These are phyloP conservation scores for Ophion obscuratus DNA, from an alignment of 2,888 invertebrate species.

Conservation along the genomic window DNA sequence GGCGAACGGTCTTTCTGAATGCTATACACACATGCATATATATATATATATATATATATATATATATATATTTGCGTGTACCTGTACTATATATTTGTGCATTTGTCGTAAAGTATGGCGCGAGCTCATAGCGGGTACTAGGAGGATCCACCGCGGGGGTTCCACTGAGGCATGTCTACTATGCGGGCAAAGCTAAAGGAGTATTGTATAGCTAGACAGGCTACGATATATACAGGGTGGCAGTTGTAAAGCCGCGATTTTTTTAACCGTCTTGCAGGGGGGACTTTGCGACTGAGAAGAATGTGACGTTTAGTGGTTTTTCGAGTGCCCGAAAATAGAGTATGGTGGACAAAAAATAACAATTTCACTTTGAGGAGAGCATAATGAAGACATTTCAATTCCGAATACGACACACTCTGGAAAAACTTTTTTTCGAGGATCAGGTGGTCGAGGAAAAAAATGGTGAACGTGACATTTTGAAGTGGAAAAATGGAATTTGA, in stretches of 20 bases:
- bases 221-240: constrained; percentile 11
- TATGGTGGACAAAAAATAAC: too few species aligned
- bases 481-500: too few species aligned
- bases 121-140: constrained; percentile 39
- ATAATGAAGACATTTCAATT: too few species aligned
- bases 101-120: constrained; percentile 68
- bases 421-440: too few species aligned
- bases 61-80: constrained; percentile 17
- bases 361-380: too few species aligned
- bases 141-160: constrained; percentile 69
- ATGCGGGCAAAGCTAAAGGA: constrained; percentile 60
- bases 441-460: too few species aligned
- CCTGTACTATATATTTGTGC: constrained; percentile 41
- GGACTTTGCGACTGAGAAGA: background rate
- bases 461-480: too few species aligned
- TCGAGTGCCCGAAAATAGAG: too few species aligned
- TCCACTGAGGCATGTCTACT: constrained; percentile 58
- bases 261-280: background rate
- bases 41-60: background rate
- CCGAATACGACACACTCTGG: too few species aligned
- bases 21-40: constrained; percentile 28
- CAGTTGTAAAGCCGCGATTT: background rate
- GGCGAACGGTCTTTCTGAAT: constrained; percentile 32
- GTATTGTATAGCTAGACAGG: constrained; percentile 57
- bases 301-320: too few species aligned